Base-by-base conservation (phyloP, 2,888 invertebrate genomes). In the Lepidochrysops patricia region DNA sequence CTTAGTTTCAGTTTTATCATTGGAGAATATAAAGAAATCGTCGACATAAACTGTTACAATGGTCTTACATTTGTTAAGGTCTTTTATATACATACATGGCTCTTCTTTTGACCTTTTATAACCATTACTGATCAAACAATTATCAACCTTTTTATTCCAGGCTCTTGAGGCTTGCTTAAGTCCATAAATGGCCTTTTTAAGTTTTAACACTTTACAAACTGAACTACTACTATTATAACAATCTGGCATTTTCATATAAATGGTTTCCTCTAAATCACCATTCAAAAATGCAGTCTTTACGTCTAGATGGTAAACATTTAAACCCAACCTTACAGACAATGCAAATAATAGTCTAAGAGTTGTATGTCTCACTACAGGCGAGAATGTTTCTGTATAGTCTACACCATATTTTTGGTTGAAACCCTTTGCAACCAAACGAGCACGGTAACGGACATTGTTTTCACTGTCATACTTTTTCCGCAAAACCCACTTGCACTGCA, bases 151-250 rank as follows among this genome's bases (percentile, higher is more conserved):
- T 52, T 61, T 43, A 58, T 61, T 52, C 48, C 58, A 61, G 1
- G 61, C 61, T 35, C 57, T 65, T 54, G 64, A 63, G 9, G 68
- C 63, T 27, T 68, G 64, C 9, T 65, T 67, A 6, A 66, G 56
- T 0, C 65, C 64, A 62, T 66, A 68, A 52, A 67, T 63, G 9
- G 66, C 64, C 57, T 63, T 59, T 59, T 65, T 61, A 9, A 64
- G 56, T 57, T 59, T 61, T n/a, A 60, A 60, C 12, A 62, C 62
- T 54, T 61, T 60, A n/a, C 12, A 34, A 37, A 12, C 57, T 27
- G 12, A 32, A 52, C 15, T 27, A 34, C 6, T 48, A 54, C n/a
- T 54, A 57, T 26, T 49, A 57, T 32, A 60, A 58, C 58, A 49
- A 27, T 58, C 57, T 50, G 57, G 54, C 27, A 57, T 13, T 57